Evolutionary conservation across 2,888 invertebrate species (phyloP).

Genomic region (Teleiodes luculella): DNA sequence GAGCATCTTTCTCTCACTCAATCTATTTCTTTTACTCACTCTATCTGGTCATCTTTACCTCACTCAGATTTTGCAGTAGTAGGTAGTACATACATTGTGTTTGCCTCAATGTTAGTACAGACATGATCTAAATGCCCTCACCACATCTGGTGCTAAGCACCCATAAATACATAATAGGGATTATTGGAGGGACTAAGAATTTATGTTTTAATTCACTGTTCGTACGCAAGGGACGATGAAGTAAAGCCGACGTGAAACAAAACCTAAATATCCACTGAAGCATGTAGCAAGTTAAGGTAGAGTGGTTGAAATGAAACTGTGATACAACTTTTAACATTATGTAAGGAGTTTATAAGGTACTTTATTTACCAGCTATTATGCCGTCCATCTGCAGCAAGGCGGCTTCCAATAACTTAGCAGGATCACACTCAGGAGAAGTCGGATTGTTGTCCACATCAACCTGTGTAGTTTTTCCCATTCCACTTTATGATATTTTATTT

Average conservation of each 20-base stretch:
- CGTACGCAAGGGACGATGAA: neutral
- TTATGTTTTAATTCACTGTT: no score
- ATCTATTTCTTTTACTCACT: no score
- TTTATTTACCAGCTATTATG: conserved; percentile 85
- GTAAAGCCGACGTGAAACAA: conserved; percentile 26
- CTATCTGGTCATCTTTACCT: no score
- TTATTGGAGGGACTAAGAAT: no score
- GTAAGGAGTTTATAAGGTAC: neutral
- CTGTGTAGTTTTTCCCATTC: conserved; percentile 69
- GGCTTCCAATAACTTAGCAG: conserved; percentile 90
- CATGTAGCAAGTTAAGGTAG: conserved; percentile 33
- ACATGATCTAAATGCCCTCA: no score
- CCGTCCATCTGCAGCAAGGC: conserved; percentile 94
- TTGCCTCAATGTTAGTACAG: no score
- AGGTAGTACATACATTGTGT: no score
- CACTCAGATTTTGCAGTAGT: no score
- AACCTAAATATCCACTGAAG: conserved; percentile 46
- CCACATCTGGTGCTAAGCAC: no score
- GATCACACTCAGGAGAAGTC: conserved; percentile 85
- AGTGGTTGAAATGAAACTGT: conserved; percentile 3
- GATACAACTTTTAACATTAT: neutral
- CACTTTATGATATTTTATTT: conserved; percentile 30
- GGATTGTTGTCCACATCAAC: conserved; percentile 74
- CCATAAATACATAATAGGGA: no score
- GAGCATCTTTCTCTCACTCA: no score